These are phyloP conservation scores for Montipora efflorescens DNA, from an alignment of 64 coral and sea anemone species.

Conservation along the genomic window DNA sequence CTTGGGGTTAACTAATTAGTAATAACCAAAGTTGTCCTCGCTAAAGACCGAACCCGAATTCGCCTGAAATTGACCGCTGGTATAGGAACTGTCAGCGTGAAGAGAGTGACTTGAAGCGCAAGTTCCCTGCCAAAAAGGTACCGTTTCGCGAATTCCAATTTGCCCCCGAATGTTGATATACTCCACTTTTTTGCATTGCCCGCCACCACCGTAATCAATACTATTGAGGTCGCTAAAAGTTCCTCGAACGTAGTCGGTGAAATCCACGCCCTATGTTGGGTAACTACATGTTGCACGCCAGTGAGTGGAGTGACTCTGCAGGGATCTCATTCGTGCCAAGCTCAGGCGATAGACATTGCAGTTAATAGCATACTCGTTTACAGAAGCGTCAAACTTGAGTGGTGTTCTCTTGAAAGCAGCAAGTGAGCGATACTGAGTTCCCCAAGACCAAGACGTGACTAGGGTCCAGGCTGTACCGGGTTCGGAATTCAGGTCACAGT, in stretches of 20 bases:
- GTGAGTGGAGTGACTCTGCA: conserved; percentile 45
- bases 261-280: not conserved
- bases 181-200: too few species aligned
- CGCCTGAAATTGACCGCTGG: too few species aligned
- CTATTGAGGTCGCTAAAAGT: conserved; percentile 46
- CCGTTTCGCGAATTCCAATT: too few species aligned
- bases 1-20: too few species aligned
- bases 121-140: too few species aligned
- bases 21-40: too few species aligned
- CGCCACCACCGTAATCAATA: not conserved
- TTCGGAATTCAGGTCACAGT: conserved; percentile 52
- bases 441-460: not conserved
- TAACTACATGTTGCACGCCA: conserved; percentile 60
- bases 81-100: too few species aligned
- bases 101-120: too few species aligned
- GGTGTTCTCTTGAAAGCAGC: not conserved
- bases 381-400: conserved; percentile 16
- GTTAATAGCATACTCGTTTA: conserved; percentile 33
- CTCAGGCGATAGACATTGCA: conserved; percentile 42
- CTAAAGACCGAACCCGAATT: too few species aligned
- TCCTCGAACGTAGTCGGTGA: conserved; percentile 51
- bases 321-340: conserved; percentile 5
- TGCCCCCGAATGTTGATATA: too few species aligned
- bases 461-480: conserved; percentile 52
- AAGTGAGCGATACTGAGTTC: not conserved